These are phyloP conservation scores for Diplazon laetatorius DNA, from an alignment of 2,888 invertebrate genomes.

Conservation along the genomic window DNA sequence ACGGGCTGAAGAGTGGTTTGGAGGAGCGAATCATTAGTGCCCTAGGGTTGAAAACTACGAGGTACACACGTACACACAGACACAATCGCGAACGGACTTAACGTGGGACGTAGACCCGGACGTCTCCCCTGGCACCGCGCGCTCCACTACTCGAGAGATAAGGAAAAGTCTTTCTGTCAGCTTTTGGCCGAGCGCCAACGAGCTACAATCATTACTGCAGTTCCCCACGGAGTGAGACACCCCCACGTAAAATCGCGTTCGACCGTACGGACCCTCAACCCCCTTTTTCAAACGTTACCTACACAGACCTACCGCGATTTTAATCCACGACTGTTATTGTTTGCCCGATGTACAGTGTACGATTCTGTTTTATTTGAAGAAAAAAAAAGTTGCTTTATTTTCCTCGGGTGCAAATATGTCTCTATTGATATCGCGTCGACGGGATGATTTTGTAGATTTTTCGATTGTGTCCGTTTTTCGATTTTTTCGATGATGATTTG, in stretches of 20 bases:
- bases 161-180: slow-evolving; percentile 64
- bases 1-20: slow-evolving; percentile 22
- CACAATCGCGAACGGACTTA: neutral
- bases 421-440: neutral
- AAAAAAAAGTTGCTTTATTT: no score
- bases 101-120: neutral
- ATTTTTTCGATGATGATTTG: neutral
- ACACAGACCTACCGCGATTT: neutral
- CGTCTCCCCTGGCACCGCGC: slow-evolving; percentile 15
- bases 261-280: slow-evolving; percentile 28
- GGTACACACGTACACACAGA: slow-evolving; percentile 22
- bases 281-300: slow-evolving; percentile 21
- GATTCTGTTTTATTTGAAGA: neutral
- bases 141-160: slow-evolving; percentile 39
- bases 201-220: slow-evolving; percentile 68
- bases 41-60: slow-evolving; percentile 57
- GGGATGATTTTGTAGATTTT: neutral
- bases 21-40: slow-evolving; percentile 57
- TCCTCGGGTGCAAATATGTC: neutral
- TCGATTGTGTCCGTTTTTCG: neutral
- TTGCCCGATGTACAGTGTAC: neutral
- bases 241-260: slow-evolving; percentile 41
- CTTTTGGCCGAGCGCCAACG: slow-evolving; percentile 73
- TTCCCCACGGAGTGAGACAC: slow-evolving; percentile 52
- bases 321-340: slow-evolving; percentile 5